Evolutionary conservation across 2,888 invertebrate genomes (phyloP), one percentile per base, ranked within the genome.

Genomic region (Dermolepida albohirtum): DNA sequence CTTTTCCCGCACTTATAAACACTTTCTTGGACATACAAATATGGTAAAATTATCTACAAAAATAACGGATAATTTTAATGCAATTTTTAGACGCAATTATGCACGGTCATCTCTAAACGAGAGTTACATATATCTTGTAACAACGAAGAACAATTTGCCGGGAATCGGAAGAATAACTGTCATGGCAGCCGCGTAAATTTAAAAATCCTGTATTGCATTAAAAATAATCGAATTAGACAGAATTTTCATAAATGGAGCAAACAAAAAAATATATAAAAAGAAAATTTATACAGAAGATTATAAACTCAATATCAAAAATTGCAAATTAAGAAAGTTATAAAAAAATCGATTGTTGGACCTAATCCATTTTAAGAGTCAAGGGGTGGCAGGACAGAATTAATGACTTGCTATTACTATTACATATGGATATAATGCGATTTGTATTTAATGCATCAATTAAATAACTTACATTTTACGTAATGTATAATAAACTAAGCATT

Each of bases 171-270:
- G 71, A 71, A 71, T 72, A 74, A 77, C 76, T 77, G 78, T 80
- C 79, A 80, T 80, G 80, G 80, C 79, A 76, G 76, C 76, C 77
- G 72, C 74, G 72, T 71, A 73, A 76, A 77, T 78, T 78, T 73
- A 73, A 77, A 76, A 71, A 54, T 52, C 11, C 5, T 6, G 11
- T 34, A 49, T 39, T 41, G 22, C 17, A 27, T 49, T 55, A 67
- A 41, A 39, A 44, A 11, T 27, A 50, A 63, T 50, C 10, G 10
- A 55, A 51, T 55, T 59, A 50, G 41, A n/a, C 2, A 27, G 34
- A 47, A 68, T 57, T 34, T 34, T 34, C 34, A 34, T 7, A 34
- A 34, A 34, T 34, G 1, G 34, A 2, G 34, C 10, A 5, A 8
- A 8, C 10, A 34, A 34, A 34, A n/a, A 34, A 34, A 34, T 6